Evolutionary conservation across 64 coral and sea anemone species (phyloP).

Genomic region (Montipora foliosa): DNA sequence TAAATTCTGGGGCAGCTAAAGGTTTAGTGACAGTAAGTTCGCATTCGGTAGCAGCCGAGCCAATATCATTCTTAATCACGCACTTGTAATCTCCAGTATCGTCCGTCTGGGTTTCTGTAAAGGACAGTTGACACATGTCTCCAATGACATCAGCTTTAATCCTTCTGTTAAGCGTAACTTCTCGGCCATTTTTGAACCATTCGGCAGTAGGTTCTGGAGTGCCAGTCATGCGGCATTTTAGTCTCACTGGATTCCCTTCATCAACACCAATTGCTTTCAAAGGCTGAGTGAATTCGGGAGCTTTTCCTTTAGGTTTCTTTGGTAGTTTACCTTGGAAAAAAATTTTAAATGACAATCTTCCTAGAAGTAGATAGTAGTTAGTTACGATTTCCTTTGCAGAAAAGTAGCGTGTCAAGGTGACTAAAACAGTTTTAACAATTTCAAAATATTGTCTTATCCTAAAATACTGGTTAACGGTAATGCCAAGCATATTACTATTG

Average conservation of each 20-base stretch:
- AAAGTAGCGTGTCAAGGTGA: background rate
- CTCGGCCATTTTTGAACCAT: constrained; percentile 87
- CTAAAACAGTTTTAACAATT: too few species aligned
- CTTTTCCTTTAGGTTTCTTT: constrained; percentile 70
- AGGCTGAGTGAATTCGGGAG: constrained; percentile 52
- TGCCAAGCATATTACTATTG: too few species aligned
- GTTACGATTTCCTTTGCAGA: background rate
- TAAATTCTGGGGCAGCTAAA: constrained; percentile 77
- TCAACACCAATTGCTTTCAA: constrained; percentile 63
- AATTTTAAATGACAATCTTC: background rate
- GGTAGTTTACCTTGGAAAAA: constrained; percentile 59
- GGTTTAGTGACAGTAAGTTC: constrained; percentile 59
- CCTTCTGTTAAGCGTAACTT: constrained; percentile 68
- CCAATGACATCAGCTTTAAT: constrained; percentile 73
- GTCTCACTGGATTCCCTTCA: constrained; percentile 61
- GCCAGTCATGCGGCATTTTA: constrained; percentile 75
- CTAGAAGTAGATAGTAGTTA: too few species aligned
- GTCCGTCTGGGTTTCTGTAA: constrained; percentile 70
- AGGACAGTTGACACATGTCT: constrained; percentile 63
- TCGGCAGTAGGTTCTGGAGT: constrained; percentile 78
- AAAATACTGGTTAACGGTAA: too few species aligned
- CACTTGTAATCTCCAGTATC: constrained; percentile 91
- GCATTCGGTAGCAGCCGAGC: constrained; percentile 64
- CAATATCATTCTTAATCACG: constrained; percentile 75
- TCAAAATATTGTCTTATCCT: too few species aligned